Conservation (phyloP, 2,113 vertebrate genomes). For the Proterorhinus semilunaris region DNA sequence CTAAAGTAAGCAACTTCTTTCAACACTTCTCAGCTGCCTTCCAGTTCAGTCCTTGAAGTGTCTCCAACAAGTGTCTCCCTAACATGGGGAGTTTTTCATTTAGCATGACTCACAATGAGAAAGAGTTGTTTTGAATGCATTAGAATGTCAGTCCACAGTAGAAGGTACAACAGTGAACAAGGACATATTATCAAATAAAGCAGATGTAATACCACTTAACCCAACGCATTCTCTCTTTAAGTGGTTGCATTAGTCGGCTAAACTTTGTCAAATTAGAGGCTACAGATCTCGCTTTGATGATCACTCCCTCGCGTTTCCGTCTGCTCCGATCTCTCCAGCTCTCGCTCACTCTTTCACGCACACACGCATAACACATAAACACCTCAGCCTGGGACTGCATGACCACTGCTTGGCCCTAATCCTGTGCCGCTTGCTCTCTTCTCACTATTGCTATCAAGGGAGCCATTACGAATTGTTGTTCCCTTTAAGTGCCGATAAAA, state of each 20-base stretch:
- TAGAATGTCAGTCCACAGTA: constrained; percentile 10
- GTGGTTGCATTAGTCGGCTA: constrained; percentile 27
- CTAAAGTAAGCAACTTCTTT: not conserved
- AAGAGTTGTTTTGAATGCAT: constrained; percentile 34
- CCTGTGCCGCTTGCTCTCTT: constrained; percentile 28
- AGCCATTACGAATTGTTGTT: constrained; percentile 55
- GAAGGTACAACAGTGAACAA: constrained; percentile 15
- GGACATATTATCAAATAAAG: constrained; percentile 34
- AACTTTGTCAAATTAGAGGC: constrained; percentile 20
- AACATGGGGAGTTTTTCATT: constrained; percentile 15
- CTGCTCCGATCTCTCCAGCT: not conserved
- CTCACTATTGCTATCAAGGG: constrained; percentile 53
- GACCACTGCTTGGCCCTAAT: constrained; percentile 28
- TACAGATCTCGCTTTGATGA: constrained; percentile 12
- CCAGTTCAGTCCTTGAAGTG: not conserved
- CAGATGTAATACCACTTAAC: constrained; percentile 30
- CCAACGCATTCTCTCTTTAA: constrained; percentile 17
- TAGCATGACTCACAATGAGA: constrained; percentile 15
- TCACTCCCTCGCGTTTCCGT: not conserved
- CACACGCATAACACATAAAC: constrained; percentile 2
- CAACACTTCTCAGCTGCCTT: not conserved
- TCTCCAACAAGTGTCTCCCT: not conserved
- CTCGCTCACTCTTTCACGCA: not conserved
- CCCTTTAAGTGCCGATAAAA: constrained; percentile 64
- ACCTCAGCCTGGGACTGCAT: constrained; percentile 11